phyloP scores from a whole-genome alignment of 1,140 invertebrate genomes.

The Chironomus striatipennis region DNA sequence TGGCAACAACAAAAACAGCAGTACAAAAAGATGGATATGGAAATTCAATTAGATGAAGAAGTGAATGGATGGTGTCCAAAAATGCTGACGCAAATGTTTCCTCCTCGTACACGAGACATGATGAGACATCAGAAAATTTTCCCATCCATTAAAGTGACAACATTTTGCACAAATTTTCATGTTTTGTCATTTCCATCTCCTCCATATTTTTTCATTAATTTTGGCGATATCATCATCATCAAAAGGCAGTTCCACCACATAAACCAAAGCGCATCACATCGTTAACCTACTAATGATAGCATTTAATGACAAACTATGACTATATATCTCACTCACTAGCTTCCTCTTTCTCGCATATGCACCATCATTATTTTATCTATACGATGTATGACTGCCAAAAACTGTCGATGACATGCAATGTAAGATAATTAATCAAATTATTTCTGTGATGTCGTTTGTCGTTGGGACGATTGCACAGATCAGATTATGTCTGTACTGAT shows the following conservation, averaged over 20 bases:
- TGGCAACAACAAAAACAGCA: no score
- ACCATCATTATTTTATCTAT: neutral
- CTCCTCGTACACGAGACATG: neutral
- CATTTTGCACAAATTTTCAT: neutral
- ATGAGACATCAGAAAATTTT: neutral
- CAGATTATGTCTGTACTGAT: no score
- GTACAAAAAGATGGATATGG: neutral
- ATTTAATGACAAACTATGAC: neutral
- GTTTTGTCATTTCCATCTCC: neutral
- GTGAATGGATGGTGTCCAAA: constrained; percentile 13
- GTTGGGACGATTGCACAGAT: neutral
- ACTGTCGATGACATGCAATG: constrained; percentile 9
- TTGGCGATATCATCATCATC: constrained; percentile 1
- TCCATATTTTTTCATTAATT: neutral
- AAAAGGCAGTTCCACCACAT: neutral
- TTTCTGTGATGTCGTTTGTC: constrained; percentile 12
- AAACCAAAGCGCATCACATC: neutral
- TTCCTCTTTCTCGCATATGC: no score
- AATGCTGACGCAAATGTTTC: constrained; percentile 6
- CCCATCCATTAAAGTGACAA: neutral
- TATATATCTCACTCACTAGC: neutral
- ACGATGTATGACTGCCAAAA: neutral
- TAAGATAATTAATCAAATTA: constrained; percentile 23
- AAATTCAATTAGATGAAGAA: constrained; percentile 21
- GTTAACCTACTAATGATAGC: constrained; percentile 19